Base-by-base conservation (phyloP, 2,797 vertebrate genomes). In the Acipenser transmontanus region DNA sequence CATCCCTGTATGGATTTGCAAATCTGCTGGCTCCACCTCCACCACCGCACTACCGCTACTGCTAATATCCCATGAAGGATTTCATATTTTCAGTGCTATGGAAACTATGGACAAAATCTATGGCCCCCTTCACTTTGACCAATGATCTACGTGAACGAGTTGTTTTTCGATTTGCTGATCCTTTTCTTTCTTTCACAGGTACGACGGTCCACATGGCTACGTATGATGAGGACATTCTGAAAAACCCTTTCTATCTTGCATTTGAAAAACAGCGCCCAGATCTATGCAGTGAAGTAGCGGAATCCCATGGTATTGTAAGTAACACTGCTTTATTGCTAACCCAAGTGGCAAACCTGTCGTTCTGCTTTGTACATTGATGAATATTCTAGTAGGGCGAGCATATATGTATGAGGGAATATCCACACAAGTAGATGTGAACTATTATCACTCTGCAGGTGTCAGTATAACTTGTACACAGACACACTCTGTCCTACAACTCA, bases 181-280 rank as follows among this genome's bases (percentile, higher is more conserved):
- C 34, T 62, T 69, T 20, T 61, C 6, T 68, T 7, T 61, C 4
- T 47, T 49, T 11, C 73, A 2, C 71, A 88, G 85, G 78, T 73
- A 68, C 73, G 71, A 65, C 80, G 82, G 76, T 63, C 74, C 95
- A 82, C 88, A 99, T 99, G 97, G 97, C 95, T 89, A 81, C 94
- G 67, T 99, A 99, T 92, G 97, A 99, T 90, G 97, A 99, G 87
- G 92, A 99, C 81, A 88, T 99, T 79, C 83, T 93, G 84, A 98
- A 89, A 85, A 99, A 99, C 69, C 92, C 93, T 51, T 99, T 99
- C 84, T 99, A 96, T 84, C 69, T 94, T 87, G 90, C 94, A 9
- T 80, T 98, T 76, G 92, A 95, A 80, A 97, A 94, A 78, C 91
- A 84, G 72, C 89, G 92, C 64, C 93, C 95, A 0, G 94, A 99